phyloP scores from a whole-genome alignment of 2,113 vertebrate species.

The Rhinolophus ferrumequinum region DNA sequence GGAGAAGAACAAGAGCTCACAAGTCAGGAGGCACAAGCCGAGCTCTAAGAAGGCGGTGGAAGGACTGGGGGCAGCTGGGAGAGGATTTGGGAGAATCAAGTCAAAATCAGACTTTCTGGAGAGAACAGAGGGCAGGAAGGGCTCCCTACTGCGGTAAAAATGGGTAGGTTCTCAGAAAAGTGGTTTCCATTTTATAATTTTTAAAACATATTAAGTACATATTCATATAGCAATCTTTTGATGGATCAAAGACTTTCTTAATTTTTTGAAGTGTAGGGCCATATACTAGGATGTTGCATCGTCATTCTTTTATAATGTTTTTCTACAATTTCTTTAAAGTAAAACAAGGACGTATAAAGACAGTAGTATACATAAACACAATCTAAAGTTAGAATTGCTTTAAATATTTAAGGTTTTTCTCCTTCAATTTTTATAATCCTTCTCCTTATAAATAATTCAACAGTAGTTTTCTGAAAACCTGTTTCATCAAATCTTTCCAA shows the following conservation, averaged over 20 bases:
- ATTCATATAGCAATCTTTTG: background rate
- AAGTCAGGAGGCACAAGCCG: background rate
- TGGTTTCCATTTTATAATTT: background rate
- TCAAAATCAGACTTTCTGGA: too few species aligned
- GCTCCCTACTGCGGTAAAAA: too few species aligned
- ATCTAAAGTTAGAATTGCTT: background rate
- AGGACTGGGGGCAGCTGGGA: background rate
- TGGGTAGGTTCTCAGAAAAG: background rate
- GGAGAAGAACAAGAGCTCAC: background rate
- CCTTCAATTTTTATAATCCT: background rate
- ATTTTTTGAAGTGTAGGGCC: background rate
- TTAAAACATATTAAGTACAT: background rate
- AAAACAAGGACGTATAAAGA: background rate
- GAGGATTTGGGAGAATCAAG: too few species aligned
- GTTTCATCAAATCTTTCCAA: conserved; percentile 43
- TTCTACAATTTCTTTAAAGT: background rate
- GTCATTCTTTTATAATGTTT: background rate
- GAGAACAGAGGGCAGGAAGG: background rate
- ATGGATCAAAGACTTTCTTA: background rate
- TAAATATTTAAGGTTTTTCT: background rate
- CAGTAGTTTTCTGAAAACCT: background rate
- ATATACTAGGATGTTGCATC: background rate
- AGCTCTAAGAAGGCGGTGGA: background rate
- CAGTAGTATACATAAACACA: background rate
- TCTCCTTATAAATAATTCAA: background rate